These are phyloP conservation scores for Drosophila watanabei DNA, from an alignment of 1,140 invertebrate genomes.

Conservation along the genomic window DNA sequence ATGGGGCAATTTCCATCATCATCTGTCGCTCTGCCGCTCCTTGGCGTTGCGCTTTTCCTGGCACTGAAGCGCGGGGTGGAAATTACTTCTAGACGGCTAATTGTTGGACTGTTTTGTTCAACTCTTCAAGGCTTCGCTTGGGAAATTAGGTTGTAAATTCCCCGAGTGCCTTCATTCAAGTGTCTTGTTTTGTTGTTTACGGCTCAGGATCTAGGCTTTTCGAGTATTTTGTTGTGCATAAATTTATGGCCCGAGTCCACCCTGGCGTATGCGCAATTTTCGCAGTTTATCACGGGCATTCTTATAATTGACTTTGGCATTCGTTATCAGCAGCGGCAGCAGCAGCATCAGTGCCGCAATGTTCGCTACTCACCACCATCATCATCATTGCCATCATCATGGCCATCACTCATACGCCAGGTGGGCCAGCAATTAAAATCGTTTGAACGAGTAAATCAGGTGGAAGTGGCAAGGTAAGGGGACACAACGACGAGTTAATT, in stretches of 20 bases:
- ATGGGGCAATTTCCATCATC: conserved; percentile 56
- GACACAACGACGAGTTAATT: conserved; percentile 67
- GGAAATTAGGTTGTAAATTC: conserved; percentile 69
- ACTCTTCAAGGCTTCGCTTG: conserved; percentile 29
- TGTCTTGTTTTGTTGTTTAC: conserved; percentile 78
- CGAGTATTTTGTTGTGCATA: conserved; percentile 70
- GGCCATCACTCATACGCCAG: conserved; percentile 66
- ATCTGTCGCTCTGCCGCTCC: conserved; percentile 37
- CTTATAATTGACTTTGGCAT: conserved; percentile 62
- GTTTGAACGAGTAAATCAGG: conserved; percentile 46
- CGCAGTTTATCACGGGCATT: conserved; percentile 51
- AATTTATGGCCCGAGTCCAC: conserved; percentile 48
- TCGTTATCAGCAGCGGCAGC: conserved; percentile 26
- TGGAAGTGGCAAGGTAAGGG: background rate
- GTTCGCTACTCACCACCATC: background rate
- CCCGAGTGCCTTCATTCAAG: conserved; percentile 55
- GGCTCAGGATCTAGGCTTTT: conserved; percentile 11
- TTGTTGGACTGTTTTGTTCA: conserved; percentile 30
- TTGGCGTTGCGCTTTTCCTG: conserved; percentile 25
- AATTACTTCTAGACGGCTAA: conserved; percentile 62
- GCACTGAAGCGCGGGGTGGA: conserved; percentile 13
- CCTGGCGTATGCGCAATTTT: conserved; percentile 60
- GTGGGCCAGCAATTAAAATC: conserved; percentile 70
- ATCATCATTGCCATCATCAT: conserved; percentile 3
- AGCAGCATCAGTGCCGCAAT: background rate